phyloP scores from a whole-genome alignment of 2,888 invertebrate genomes.

The Palloptera scutellata region DNA sequence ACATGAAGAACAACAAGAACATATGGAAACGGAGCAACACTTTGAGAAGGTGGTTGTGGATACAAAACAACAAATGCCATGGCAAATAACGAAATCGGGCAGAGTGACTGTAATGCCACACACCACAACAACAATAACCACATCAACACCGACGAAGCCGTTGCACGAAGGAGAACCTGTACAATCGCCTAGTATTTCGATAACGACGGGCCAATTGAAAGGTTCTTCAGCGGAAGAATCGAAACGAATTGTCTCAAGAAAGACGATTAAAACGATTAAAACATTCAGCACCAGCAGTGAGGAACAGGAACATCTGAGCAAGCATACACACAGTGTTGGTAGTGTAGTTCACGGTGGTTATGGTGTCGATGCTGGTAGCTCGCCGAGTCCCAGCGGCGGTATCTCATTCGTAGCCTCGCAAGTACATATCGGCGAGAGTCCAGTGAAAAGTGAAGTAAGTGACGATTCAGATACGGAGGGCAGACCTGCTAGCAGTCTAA shows the following conservation, averaged over 20 bases:
- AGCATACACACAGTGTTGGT: slow-evolving; percentile 17
- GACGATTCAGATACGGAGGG: slow-evolving; percentile 60
- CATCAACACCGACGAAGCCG: slow-evolving; percentile 44
- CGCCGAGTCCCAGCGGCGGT: slow-evolving; percentile 22
- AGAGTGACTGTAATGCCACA: slow-evolving; percentile 49
- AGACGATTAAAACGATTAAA: slow-evolving; percentile 43
- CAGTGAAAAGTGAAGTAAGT: slow-evolving; percentile 29
- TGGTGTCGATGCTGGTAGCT: slow-evolving; percentile 22
- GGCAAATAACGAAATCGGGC: slow-evolving; percentile 44
- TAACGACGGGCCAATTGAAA: slow-evolving; percentile 56
- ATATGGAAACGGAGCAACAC: slow-evolving; percentile 15
- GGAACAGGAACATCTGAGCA: slow-evolving; percentile 30
- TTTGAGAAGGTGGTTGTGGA: slow-evolving; percentile 47
- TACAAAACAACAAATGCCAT: slow-evolving; percentile 50
- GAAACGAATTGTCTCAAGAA: slow-evolving; percentile 55
- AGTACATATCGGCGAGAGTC: slow-evolving; percentile 16
- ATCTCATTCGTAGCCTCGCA: slow-evolving; percentile 14
- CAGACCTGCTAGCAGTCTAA: slow-evolving; percentile 53
- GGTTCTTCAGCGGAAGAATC: slow-evolving; percentile 58
- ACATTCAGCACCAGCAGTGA: slow-evolving; percentile 22
- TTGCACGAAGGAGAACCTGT: too few species aligned
- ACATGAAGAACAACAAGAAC: slow-evolving; percentile 30
- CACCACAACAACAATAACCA: slow-evolving; percentile 55
- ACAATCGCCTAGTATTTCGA: slow-evolving; percentile 31
- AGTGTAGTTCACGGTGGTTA: slow-evolving; percentile 36